phyloP scores from a whole-genome alignment of 2,888 invertebrate genomes.

The Cheilosia vernalis region DNA sequence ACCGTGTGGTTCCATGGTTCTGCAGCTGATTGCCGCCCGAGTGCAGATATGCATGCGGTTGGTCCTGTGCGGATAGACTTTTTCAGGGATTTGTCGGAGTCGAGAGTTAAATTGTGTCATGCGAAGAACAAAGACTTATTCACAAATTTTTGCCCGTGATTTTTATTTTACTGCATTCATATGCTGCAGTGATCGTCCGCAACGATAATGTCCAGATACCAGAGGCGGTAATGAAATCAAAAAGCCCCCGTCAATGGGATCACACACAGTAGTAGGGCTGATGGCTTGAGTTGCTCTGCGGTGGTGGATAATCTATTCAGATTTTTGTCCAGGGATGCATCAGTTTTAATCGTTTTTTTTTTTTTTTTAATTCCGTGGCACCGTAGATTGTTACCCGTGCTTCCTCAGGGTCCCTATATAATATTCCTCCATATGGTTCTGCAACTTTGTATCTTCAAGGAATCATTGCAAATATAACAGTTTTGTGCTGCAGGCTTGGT shows the following conservation, averaged over 20 bases:
- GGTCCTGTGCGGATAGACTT: conserved; percentile 66
- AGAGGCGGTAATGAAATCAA: conserved; percentile 34
- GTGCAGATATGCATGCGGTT: conserved; percentile 69
- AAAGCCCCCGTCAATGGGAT: conserved; percentile 1
- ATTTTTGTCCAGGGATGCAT: neutral
- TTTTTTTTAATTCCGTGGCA: too few species aligned
- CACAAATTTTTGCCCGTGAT: conserved; percentile 48
- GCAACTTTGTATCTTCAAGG: too few species aligned
- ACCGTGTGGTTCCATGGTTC: conserved; percentile 64
- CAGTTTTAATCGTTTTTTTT: too few species aligned
- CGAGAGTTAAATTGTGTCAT: conserved; percentile 55
- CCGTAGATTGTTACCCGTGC: too few species aligned
- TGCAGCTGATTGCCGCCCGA: conserved; percentile 72
- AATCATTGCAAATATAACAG: too few species aligned
- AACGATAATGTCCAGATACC: conserved; percentile 22
- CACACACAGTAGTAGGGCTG: neutral
- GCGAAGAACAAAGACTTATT: conserved; percentile 54
- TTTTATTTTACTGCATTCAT: conserved; percentile 14
- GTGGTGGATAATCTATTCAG: neutral
- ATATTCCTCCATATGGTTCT: too few species aligned
- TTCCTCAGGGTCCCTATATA: too few species aligned
- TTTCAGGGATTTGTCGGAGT: conserved; percentile 59
- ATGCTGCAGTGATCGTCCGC: conserved; percentile 19
- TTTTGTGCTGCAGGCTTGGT: too few species aligned
- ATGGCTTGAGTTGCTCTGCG: neutral